Evolutionary conservation across 2,113 vertebrate genomes (phyloP).

Genomic region (Halcyon malimbica): DNA sequence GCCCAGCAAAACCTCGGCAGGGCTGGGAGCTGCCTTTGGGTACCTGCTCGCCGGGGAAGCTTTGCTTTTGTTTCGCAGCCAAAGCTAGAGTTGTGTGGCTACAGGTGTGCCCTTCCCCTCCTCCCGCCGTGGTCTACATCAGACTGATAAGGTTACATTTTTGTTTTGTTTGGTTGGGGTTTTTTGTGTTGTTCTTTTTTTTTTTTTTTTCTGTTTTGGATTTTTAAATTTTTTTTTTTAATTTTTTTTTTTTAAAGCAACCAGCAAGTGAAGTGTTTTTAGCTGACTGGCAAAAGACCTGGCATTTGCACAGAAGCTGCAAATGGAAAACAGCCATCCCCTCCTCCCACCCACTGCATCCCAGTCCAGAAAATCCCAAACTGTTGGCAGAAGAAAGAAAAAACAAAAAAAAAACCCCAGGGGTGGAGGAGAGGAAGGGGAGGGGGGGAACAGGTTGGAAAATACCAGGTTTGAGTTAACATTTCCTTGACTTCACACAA

Average conservation of each 20-base stretch:
- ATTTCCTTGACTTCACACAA: constrained; percentile 71
- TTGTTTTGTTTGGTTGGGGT: constrained; percentile 3
- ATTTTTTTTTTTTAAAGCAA: constrained; percentile 30
- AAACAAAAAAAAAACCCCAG: neutral
- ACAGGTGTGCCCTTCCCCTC: constrained; percentile 78
- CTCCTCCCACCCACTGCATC: constrained; percentile 44
- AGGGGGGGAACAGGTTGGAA: constrained; percentile 55
- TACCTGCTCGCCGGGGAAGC: neutral
- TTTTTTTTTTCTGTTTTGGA: neutral
- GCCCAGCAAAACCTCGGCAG: neutral
- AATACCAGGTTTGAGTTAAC: constrained; percentile 44
- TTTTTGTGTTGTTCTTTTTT: neutral
- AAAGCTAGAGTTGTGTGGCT: constrained; percentile 50
- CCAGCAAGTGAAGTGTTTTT: constrained; percentile 63
- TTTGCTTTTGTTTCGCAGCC: constrained; percentile 38
- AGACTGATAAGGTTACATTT: constrained; percentile 74
- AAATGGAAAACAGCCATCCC: constrained; percentile 72
- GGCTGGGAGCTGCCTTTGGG: neutral
- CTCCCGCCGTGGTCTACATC: constrained; percentile 50
- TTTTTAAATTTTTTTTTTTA: neutral
- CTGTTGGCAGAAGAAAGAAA: constrained; percentile 41
- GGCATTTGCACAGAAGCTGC: constrained; percentile 73
- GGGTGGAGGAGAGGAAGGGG: constrained; percentile 40
- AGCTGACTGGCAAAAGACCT: constrained; percentile 72
- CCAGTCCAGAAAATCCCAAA: constrained; percentile 62